Base-by-base conservation (phyloP, 2,113 vertebrate genomes). In the Spea multiplicata region DNA sequence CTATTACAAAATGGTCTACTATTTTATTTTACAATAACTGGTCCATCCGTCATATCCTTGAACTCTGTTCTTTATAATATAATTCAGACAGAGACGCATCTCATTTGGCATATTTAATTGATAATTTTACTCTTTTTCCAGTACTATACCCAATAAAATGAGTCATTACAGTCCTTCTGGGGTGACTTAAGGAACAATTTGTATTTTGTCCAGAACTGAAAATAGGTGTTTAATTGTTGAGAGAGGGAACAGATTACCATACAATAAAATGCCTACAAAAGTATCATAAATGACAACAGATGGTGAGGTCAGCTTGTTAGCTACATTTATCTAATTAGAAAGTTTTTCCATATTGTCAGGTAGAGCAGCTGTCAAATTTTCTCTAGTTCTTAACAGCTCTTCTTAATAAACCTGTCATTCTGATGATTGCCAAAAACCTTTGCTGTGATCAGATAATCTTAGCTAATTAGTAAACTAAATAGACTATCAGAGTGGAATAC, bases 241-340 rank as follows among this genome's bases (percentile, higher is more conserved):
- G 17, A 82, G 74, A 70, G 66, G 50, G 44, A 80, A 80, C 52
- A 48, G 76, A 70, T 13, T 12, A 76, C 65, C 73, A 83, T 59
- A 72, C 74, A 78, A 73, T 62, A 80, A 76, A 78, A 55, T 0
- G 0, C 0, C 46, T 81, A 66, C 65, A 81, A 71, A 66, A 66
- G 81, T 50, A 82, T 75, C 74, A 87, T 76, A 75, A 83, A 83
- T 73, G 82, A 83, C n/a, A 83, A 78, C 88, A 90, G 89, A 88
- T 88, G 89, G 86, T 76, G 75, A 82, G 87, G 87, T 88, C 86
- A 89, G 82, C 82, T 88, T 64, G 0, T 88, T 86, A 87, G 74
- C 83, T 84, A 71, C 73, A 50, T 84, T 87, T 85, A 82, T 71
- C 79, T 86, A 83, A 88, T 84, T 82, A 81, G 86, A 88, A 71